Base-by-base conservation (phyloP, 2,113 vertebrate genomes). In the Chinchilla lanigera region DNA sequence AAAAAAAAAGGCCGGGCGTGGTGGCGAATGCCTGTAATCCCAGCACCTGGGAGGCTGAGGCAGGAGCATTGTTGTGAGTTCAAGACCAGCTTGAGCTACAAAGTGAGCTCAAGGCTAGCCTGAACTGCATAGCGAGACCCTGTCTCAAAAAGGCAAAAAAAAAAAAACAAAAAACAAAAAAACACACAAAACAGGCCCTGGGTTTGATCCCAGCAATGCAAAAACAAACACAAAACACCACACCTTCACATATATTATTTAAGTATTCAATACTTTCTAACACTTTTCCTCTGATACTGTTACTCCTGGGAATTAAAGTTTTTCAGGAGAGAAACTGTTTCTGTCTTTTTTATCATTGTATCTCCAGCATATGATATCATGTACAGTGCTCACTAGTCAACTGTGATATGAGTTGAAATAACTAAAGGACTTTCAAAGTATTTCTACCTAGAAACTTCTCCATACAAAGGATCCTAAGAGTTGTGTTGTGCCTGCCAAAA, bases 371-470 rank as follows among this genome's bases (percentile, higher is more conserved):
- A 80, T 13, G 7, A 19, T 54, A 97, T 56, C 71, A 41, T 69
- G 28, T 63, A 56, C 67, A 78, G 56, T 41, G 47, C 52, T 86
- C 52, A 94, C 82, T 82, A 86, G 61, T 44, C 24, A 81, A 47
- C 60, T 88, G 35, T 90, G 38, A 93, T 80, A 67, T 52, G 54
- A 86, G 94, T 7, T 67, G 92, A 94, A 93, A 95, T 54, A 95
- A 94, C 24, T 86, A 47, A 90, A 93, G 10, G 30, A 92, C n/a
- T 96, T 95, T 84, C 47, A 90, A 96, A 90, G 50, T 4, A 90
- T 28, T 90, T 95, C 33, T 8, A 94, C 65, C 56, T 85, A 86
- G 50, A 54, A 95, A 77, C 63, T 38, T 67, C 90, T 89, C 47
- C n/a, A 93, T 22, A 95, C 24, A 83, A 75, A 88, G 24, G n/a